Percentiles rank a stretch among this genome's conserved stretches.
phyloP scores from a whole-genome alignment of 2,888 invertebrate species.

The Mongoloraphidia duomilia region DNA sequence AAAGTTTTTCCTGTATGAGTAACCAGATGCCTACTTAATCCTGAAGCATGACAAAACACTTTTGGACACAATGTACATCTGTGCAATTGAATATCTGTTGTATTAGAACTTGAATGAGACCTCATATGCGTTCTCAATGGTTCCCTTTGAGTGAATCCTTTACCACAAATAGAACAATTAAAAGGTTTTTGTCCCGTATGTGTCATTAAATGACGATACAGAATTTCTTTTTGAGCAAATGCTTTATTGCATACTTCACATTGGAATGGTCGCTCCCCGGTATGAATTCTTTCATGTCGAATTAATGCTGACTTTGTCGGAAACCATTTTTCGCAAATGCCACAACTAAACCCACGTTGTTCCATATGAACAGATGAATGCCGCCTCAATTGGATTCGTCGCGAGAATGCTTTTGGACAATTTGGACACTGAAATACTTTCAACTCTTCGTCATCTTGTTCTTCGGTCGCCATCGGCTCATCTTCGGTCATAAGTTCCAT shows the following conservation, averaged over 20 bases:
- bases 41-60: constrained; percentile 44
- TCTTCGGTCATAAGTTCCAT: constrained; percentile 31
- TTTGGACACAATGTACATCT: constrained; percentile 51
- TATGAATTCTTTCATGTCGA: constrained; percentile 55
- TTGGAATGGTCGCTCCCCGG: constrained; percentile 39
- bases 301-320: constrained; percentile 50
- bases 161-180: constrained; percentile 47
- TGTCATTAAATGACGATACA: constrained; percentile 44
- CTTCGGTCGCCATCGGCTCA: constrained; percentile 14
- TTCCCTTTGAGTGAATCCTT: constrained; percentile 59
- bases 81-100: constrained; percentile 43
- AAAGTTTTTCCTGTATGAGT: constrained; percentile 49
- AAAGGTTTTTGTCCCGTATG: constrained; percentile 49
- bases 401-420: constrained; percentile 47
- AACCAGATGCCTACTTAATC: constrained; percentile 51
- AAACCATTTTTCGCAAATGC: constrained; percentile 52
- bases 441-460: constrained; percentile 25
- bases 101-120: constrained; percentile 39
- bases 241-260: constrained; percentile 42
- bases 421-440: constrained; percentile 43
- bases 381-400: constrained; percentile 41
- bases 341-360: constrained; percentile 39
- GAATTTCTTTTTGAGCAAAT: constrained; percentile 61
- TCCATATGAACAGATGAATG: constrained; percentile 46
- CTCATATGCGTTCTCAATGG: constrained; percentile 48